Evolutionary conservation across 2,113 vertebrate genomes (phyloP), one percentile per base, ranked within the genome.

Genomic region (Coturnix japonica): DNA sequence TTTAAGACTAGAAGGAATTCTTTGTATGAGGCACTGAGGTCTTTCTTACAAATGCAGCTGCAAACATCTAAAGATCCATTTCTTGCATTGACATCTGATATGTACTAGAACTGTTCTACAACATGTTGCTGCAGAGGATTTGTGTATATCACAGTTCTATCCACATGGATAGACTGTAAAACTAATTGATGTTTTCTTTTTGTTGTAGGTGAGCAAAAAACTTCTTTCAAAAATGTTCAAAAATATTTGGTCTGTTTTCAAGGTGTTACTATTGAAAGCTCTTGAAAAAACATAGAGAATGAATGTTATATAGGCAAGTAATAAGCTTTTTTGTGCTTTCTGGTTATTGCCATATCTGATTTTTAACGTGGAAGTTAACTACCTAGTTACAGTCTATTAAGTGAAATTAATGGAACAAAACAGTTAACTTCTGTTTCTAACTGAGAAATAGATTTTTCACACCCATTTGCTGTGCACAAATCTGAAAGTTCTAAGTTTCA

Each of bases 311-410:
- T 69, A 67, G 75, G 31, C 18, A 87, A 85, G 46, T 85, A 67
- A 56, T 89, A 78, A 69, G 85, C 76, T 79, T 82, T 88, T 91
- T 94, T 93, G 41, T 78, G n/a, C 47, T 94, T 97, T 78, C 57
- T 85, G 54, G 57, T 93, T 31, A 77, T 87, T 93, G 89, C 80
- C 21, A 63, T 90, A 77, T 81, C 74, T 85, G 71, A 80, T 92
- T 94, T 95, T 94, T 87, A 91, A 93, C 91, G 94, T 81, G 93
- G 89, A 94, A 94, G 65, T 71, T 87, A 79, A 90, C 60, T 94
- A 74, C 85, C 96, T 96, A 54, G 53, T 93, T 93, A 85, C 75
- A 39, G 18, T 39, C 49, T 80, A 64, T 91, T 94, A 93, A 74
- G 73, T n/a, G 64, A 78, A 71, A 67, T 77, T 67, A 51, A 51